phyloP scores from a whole-genome alignment of 2,888 invertebrate species.

The Scaptomyza parva region DNA sequence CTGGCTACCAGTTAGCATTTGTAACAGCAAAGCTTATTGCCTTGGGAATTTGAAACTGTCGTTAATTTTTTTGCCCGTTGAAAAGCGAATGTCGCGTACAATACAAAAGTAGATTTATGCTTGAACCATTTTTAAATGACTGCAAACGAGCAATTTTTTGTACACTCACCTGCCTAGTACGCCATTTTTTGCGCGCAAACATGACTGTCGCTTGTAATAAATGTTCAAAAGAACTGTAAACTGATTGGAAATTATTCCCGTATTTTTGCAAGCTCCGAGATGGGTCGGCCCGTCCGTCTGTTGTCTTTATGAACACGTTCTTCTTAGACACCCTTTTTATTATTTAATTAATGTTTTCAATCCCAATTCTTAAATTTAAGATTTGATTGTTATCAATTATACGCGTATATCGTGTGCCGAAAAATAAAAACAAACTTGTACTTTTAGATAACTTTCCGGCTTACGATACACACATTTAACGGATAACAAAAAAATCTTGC shows the following conservation, averaged over 20 bases:
- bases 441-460: too few relatives aligned
- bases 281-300: neutral
- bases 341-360: too few relatives aligned
- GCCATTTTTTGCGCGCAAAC: conserved; percentile 43
- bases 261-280: neutral
- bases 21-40: neutral
- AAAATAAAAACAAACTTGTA: too few relatives aligned
- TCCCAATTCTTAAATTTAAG: too few relatives aligned
- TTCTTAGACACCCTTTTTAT: conserved; percentile 23
- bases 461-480: too few relatives aligned
- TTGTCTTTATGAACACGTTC: neutral
- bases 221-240: conserved; percentile 68
- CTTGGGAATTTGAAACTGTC: conserved; percentile 28
- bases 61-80: conserved; percentile 40
- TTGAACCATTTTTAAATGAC: conserved; percentile 78
- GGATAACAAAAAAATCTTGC: too few relatives aligned
- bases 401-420: too few relatives aligned
- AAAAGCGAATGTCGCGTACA: conserved; percentile 49
- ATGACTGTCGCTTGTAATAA: conserved; percentile 75
- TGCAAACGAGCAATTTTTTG: conserved; percentile 68
- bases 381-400: too few relatives aligned
- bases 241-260: conserved; percentile 58
- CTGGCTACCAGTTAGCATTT: conserved; percentile 18
- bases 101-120: conserved; percentile 79
- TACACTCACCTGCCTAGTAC: conserved; percentile 21